Base-by-base conservation (phyloP, 2,888 invertebrate genomes). In the Buathra laborator region DNA sequence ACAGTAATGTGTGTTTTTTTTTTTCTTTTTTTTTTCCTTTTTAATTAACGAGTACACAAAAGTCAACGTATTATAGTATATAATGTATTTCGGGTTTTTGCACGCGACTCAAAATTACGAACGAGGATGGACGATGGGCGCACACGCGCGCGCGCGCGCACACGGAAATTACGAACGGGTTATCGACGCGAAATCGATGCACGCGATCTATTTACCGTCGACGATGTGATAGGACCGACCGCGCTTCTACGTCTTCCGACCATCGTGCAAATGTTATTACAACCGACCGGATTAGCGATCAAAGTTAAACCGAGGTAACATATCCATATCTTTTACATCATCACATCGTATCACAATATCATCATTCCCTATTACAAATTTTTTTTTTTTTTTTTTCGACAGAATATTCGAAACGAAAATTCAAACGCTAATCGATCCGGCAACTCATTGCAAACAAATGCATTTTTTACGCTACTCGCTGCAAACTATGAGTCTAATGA, bases 11-110 rank as follows among this genome's bases (percentile, higher is more conserved):
- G 74, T 83, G n/a, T 66, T 56, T 67, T 82, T 16, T 64, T 76
- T 70, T 82, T 51, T 75, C 1, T 77, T 48, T 70, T 68, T 75
- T n/a, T 46, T 46, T 32, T 67, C 14, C 64, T 44, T 68, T 32
- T 70, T 78, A 78, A 75, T 84, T 71, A 81, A 85, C 81, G 67
- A 81, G 78, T 83, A 83, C 81, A 81, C 81, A 83, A 84, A 81
- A 87, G 80, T 87, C 81, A 85, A 82, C 80, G 83, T 78, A 77
- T 66, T 66, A 75, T 74, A 74, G 24, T 83, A 70, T 72, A 71
- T 51, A 43, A 82, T 74, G 44, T 48, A 74, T 67, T 67, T 72
- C 29, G 56, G 77, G 51, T 74, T 72, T 37, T 67, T 67, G 76
- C 66, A 64, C 74, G 51, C 64, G 46, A 64, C 72, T 66, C 46